phyloP scores from a whole-genome alignment of 1,140 invertebrate species.

The Zophobas atratus region DNA sequence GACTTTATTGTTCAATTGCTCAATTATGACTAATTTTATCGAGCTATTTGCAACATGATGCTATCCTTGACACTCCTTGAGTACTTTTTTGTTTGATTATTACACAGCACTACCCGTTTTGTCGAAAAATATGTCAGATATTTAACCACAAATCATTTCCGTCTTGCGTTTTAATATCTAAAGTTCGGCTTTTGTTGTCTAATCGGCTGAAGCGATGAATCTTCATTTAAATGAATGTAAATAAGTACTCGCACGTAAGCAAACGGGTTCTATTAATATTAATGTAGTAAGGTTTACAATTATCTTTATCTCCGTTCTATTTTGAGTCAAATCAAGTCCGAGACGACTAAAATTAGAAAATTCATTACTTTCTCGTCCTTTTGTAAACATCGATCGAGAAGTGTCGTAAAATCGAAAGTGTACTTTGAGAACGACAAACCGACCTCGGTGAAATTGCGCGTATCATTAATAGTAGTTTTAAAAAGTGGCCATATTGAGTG shows the following conservation, averaged over 20 bases:
- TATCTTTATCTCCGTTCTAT: slow-evolving; percentile 26
- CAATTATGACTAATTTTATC: slow-evolving; percentile 34
- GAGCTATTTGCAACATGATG: slow-evolving; percentile 1
- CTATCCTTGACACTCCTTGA: slow-evolving; percentile 28
- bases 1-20: slow-evolving; percentile 29
- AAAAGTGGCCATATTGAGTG: slow-evolving; percentile 57
- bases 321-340: slow-evolving; percentile 24
- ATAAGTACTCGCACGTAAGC: slow-evolving; percentile 28
- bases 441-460: background rate
- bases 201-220: background rate
- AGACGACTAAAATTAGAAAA: slow-evolving; percentile 16
- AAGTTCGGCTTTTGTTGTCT: background rate
- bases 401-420: background rate
- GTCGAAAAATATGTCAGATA: background rate
- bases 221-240: slow-evolving; percentile 28
- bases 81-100: slow-evolving; percentile 7
- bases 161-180: background rate
- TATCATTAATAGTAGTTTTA: slow-evolving; percentile 4
- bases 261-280: slow-evolving; percentile 42
- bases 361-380: slow-evolving; percentile 18
- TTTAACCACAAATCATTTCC: background rate
- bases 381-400: slow-evolving; percentile 10
- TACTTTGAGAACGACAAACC: too few relatives aligned
- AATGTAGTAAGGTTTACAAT: slow-evolving; percentile 19
- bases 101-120: background rate